These are phyloP conservation scores for Tenebrio molitor DNA, from an alignment of 1,140 invertebrate genomes.

Conservation along the genomic window DNA sequence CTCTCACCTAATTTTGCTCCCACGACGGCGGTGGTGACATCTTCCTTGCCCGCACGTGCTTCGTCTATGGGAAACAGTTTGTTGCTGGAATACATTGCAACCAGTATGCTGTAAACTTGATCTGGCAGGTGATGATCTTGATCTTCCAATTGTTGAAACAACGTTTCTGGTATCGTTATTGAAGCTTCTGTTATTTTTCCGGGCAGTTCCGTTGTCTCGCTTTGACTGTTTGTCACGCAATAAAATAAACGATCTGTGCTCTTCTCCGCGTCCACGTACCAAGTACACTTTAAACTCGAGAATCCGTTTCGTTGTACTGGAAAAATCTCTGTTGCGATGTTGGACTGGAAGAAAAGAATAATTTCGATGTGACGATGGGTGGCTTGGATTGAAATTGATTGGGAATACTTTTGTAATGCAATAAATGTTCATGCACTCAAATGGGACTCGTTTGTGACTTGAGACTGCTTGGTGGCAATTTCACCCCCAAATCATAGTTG, in stretches of 20 bases:
- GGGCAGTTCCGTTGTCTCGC: conserved; percentile 70
- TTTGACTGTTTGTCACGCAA: conserved; percentile 59
- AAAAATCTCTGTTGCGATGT: conserved; percentile 82
- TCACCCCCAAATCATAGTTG: no score
- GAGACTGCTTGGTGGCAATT: no score
- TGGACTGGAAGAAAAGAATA: conserved; percentile 55
- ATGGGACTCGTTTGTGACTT: no score
- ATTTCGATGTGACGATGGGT: no score
- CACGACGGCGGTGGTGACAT: conserved; percentile 75
- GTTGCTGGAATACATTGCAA: conserved; percentile 78
- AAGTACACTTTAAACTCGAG: conserved; percentile 81
- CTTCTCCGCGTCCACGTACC: conserved; percentile 71
- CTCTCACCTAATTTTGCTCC: conserved; percentile 74
- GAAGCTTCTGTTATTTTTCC: conserved; percentile 79
- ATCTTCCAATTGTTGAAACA: conserved; percentile 71
- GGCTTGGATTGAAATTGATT: no score
- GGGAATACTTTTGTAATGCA: no score
- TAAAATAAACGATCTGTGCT: conserved; percentile 60
- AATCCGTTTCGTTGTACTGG: conserved; percentile 77
- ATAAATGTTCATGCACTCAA: no score
- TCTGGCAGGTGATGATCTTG: conserved; percentile 57
- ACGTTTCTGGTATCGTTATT: conserved; percentile 77
- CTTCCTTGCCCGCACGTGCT: conserved; percentile 62
- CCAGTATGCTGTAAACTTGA: conserved; percentile 73
- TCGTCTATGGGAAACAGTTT: conserved; percentile 74